Percentiles rank a stretch among this genome's conserved stretches.
These are phyloP conservation scores for Perodicticus potto DNA, from an alignment of 2,797 vertebrate species.

Conservation along the genomic window DNA sequence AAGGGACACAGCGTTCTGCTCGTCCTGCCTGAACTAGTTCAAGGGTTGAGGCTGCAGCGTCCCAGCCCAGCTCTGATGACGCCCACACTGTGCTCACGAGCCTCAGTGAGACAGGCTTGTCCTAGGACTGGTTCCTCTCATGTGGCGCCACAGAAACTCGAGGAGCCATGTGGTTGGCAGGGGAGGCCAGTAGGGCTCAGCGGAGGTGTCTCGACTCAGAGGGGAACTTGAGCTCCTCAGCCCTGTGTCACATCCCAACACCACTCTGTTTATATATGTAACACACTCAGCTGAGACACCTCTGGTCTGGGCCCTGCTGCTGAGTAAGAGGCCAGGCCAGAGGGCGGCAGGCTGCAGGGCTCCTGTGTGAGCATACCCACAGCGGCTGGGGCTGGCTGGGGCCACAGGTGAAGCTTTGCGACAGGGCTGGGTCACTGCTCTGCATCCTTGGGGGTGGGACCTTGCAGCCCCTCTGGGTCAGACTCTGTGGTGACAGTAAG, in stretches of 20 bases:
- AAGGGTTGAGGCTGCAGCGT: background rate
- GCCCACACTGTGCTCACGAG: background rate
- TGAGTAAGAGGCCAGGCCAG: background rate
- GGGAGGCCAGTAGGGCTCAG: background rate
- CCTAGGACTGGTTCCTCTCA: background rate
- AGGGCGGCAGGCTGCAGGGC: background rate
- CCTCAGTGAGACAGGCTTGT: background rate
- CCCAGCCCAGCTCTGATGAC: background rate
- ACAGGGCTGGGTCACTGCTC: background rate
- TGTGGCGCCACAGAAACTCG: too few species aligned
- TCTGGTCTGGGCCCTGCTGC: background rate
- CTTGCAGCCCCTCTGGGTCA: background rate
- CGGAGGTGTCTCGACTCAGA: background rate
- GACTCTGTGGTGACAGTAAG: background rate
- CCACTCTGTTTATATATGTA: background rate
- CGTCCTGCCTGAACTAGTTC: background rate
- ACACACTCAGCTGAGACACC: background rate
- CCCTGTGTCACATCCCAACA: background rate
- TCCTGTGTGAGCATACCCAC: background rate
- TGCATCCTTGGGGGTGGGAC: background rate
- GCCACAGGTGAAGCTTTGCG: background rate
- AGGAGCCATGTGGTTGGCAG: background rate
- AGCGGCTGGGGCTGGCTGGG: background rate
- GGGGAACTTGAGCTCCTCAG: background rate
- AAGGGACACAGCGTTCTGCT: background rate